These are phyloP conservation scores for Aphelocoma californica DNA, from an alignment of 2,797 vertebrate genomes.

Conservation along the genomic window DNA sequence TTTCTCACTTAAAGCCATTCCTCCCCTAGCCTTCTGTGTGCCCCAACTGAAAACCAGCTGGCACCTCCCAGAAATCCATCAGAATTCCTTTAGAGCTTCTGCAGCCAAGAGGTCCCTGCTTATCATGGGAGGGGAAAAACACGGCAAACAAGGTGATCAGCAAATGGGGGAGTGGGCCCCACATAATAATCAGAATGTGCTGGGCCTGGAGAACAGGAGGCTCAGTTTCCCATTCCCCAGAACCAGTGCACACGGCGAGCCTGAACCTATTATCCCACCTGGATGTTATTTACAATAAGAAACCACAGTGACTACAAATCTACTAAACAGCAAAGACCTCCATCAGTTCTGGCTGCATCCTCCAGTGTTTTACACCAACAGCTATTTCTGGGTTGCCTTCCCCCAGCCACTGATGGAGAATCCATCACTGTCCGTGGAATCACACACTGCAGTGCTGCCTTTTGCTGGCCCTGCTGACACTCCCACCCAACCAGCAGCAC, in stretches of 20 bases:
- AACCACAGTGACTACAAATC: background rate
- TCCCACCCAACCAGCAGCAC: background rate
- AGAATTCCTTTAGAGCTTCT: background rate
- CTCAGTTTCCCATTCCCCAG: background rate
- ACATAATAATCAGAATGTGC: background rate
- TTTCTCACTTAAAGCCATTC: background rate
- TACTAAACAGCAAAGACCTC: background rate
- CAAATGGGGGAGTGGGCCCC: background rate
- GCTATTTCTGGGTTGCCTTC: background rate
- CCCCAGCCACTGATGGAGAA: background rate
- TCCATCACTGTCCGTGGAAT: background rate
- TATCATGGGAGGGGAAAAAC: background rate
- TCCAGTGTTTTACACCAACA: background rate
- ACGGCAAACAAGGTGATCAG: background rate
- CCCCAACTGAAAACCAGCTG: background rate
- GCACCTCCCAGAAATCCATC: background rate
- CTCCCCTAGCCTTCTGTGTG: background rate
- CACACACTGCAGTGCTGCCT: background rate
- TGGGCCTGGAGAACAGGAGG: background rate
- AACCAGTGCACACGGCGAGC: background rate
- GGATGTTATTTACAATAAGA: background rate
- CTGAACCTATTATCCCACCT: background rate
- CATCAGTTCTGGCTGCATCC: background rate
- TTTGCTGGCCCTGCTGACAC: background rate
- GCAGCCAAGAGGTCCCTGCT: background rate